Base-by-base conservation (phyloP, 2,113 vertebrate species). In the Lycocorax pyrrhopterus region DNA sequence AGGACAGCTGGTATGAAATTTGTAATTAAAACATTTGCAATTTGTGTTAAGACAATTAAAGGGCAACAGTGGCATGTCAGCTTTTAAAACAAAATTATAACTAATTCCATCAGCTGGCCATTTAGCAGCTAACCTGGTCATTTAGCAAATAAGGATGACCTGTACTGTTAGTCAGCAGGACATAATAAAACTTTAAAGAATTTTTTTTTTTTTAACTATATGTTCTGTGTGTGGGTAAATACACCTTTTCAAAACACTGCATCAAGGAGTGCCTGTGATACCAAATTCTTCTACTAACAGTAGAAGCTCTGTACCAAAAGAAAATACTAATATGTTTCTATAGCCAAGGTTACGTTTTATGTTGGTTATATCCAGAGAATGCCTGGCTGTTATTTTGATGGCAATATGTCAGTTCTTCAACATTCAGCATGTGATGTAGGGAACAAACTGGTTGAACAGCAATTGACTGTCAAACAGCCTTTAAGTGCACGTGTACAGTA, bases 41-140 rank as follows among this genome's bases (percentile, higher is more conserved):
- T 91, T 91, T 85, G 29, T 88, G 53, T 87, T 55, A 76, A 76
- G 69, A 46, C 47, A 83, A 96, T 96, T 96, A 94, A 89, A 96
- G 71, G 63, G 84, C 71, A 87, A 32, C 3, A 4, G 30, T 22
- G 12, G 10, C 16, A n/a, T 21, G 71, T 51, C 82, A 84, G 25
- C 39, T 46, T 95, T 93, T 76, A 85, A 94, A 94, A 59, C 21
- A 89, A 79, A 87, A 55, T 85, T 89, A 46, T 37, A 68, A 59
- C 12, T 76, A 79, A 68, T 64, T 60, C 35, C 15, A 39, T 51
- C 30, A 43, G 16, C 39, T 53, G 53, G n/a, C 76, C 27, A 76
- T 91, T 87, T 43, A 73, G 46, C 41, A 94, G 43, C 37, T 78
- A 41, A 68, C 37, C 23, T 30, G 32, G 69, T 60, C 37, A 84